Evolutionary conservation across 2,113 vertebrate genomes (phyloP).

Genomic region (Lepus europaeus): DNA sequence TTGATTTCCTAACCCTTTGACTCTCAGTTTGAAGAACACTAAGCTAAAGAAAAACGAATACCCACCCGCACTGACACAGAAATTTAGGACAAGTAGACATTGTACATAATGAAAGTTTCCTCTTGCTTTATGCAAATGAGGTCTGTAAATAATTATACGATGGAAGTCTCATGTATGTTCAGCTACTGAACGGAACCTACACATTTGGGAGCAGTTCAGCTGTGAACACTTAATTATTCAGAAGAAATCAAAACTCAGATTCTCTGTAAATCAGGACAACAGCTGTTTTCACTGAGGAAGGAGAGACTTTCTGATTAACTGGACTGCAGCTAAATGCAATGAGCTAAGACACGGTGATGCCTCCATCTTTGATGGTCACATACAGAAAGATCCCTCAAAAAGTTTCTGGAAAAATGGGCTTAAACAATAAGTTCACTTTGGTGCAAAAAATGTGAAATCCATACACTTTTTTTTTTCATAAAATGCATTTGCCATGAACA

Average conservation of each 20-base stretch:
- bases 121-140: conserved; percentile 37
- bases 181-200: neutral
- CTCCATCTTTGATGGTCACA: neutral
- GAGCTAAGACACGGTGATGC: neutral
- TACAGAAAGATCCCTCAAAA: too few species aligned
- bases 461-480: too few species aligned
- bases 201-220: neutral
- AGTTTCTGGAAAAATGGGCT: too few species aligned
- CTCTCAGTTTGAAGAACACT: neutral
- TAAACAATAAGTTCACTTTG: too few species aligned
- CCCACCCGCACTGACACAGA: neutral
- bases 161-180: neutral
- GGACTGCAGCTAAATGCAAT: neutral
- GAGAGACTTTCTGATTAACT: neutral
- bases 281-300: neutral
- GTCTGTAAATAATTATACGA: neutral
- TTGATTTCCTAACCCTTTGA: neutral
- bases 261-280: neutral
- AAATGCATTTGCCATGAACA: too few species aligned
- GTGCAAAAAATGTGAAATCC: too few species aligned
- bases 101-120: neutral
- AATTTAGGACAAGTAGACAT: neutral
- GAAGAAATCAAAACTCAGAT: conserved; percentile 51
- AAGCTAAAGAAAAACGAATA: conserved; percentile 28
- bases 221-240: conserved; percentile 34